Evolutionary conservation across 2,797 vertebrate genomes (phyloP), one percentile per base, ranked within the genome.

Genomic region (Glossophaga mutica): DNA sequence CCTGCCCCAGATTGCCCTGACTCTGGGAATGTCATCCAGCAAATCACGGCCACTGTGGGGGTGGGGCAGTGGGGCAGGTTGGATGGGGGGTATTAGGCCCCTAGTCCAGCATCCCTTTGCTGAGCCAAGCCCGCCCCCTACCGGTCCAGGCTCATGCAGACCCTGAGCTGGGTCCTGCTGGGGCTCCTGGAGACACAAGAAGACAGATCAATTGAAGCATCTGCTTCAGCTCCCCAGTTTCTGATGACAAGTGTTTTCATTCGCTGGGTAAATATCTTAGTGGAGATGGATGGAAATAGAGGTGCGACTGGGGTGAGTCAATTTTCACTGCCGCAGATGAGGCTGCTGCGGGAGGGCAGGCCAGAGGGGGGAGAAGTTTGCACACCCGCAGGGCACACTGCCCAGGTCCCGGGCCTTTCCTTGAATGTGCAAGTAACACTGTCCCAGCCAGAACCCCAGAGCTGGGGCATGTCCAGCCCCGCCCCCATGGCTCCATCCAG

Each of bases 181-280:
- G 44, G 90, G 90, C 57, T 79, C 82, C 42, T 16, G 0, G 9
- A 91, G 39, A 55, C 88, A 70, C 85, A 44, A 16, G 24, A 90
- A 57, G 67, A 77, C 78, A 97, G 88, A 95, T 9, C 84, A 96
- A 96, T 32, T 78, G 42, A 68, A 94, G 32, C 26, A 57, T 48
- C 90, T 1, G 57, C 34, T 78, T 93, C 67, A 10, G 89, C n/a
- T 91, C 70, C 92, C 83, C 92, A 89, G 83, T 67, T 97, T 90
- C 79, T 84, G 83, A 95, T 92, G 76, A 87, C 95, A 94, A 96
- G 92, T 59, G 82, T 90, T 82, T 94, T 94, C 29, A 42, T 19
- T 95, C 15, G 1, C 44, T 2, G 14, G 73, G 79, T 70, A 96
- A 83, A 95, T 95, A 96, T 89, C 62, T 73, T 81, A 10, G 57